A percentile compares a stretch with the other conserved stretches of the same genome.
These are phyloP conservation scores for Martes martes DNA, from an alignment of 2,113 vertebrate species.

Conservation along the genomic window DNA sequence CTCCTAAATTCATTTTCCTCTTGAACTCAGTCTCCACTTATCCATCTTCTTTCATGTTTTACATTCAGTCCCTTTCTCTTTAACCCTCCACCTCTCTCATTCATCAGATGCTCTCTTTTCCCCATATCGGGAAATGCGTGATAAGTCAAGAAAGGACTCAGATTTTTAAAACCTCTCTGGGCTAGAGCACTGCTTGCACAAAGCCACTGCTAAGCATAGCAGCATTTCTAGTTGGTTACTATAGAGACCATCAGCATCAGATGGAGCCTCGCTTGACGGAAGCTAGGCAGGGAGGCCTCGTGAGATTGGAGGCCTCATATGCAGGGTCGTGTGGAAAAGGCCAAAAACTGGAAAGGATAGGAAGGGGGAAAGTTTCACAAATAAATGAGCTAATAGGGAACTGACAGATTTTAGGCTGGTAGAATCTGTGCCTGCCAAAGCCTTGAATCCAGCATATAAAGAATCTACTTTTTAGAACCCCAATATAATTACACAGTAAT, in stretches of 20 bases:
- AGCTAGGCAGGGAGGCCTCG: conserved; percentile 34
- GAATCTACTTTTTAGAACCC: not conserved
- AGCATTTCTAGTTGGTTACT: conserved; percentile 58
- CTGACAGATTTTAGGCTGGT: not conserved
- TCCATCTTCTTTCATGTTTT: not conserved
- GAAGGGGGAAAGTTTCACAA: not conserved
- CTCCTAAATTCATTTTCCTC: not conserved
- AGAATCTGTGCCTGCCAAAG: not conserved
- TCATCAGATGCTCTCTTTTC: not conserved
- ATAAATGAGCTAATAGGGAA: not conserved
- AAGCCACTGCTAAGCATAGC: conserved; percentile 39
- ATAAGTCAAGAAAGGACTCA: not conserved
- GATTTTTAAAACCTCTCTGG: conserved; percentile 17
- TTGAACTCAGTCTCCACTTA: not conserved
- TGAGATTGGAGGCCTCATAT: conserved; percentile 14
- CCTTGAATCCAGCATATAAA: not conserved
- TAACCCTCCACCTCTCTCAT: not conserved
- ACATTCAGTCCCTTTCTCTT: not conserved
- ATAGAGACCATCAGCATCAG: conserved; percentile 61
- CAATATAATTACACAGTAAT: not conserved
- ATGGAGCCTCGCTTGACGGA: conserved; percentile 35
- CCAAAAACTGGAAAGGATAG: not conserved
- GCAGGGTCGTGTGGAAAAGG: not conserved
- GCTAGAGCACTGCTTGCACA: conserved; percentile 36
- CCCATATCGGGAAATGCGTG: not conserved